Evolutionary conservation across 2,113 vertebrate genomes (phyloP), one percentile per base, ranked within the genome.

Genomic region (Andinoacara biseriatus): DNA sequence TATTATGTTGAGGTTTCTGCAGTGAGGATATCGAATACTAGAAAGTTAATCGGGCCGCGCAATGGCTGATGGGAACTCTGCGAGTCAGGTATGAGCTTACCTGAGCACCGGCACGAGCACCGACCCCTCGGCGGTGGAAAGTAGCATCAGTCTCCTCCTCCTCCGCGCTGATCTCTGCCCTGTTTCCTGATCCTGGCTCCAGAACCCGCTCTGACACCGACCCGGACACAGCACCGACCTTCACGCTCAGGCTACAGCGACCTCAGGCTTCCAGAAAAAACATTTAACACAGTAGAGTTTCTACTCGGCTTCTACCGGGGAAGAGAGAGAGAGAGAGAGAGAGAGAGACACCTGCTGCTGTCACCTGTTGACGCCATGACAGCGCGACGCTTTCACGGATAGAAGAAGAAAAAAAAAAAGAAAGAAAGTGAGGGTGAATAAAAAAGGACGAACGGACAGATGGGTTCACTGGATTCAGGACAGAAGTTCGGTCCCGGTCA

Each of bases 341-440:
- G 14, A 17, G 35, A 67, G 40, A 13, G 15, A 49, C 0, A 72
- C 43, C 65, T 72, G 65, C 3, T 0, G 6, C 65, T 49, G 24
- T 69, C 63, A 69, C 40, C 63, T 69, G 40, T 69, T 1, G 38
- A 4, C 62, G 62, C 62, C 63, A 49, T 69, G 63, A 11, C 63
- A 6, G 63, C 63, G 40, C 15, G 46, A 43, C 40, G 5, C 7
- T 29, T 7, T 0, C 29, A 69, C 9, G 3, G 40, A 49, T 69
- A 43, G 22, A 26, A 3, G 10, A 8, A 69, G 10, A 20, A 69
- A 5, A 46, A 17, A 29, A 38, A 6, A 49, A 49, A 67, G 24
- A 11, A 3, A 15, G 0, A 0, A 3, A 67, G 10, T 3, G 3
- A 43, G 10, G 29, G 6, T 5, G 46, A 13, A 43, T 43, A 43